phyloP scores from a whole-genome alignment of 2,888 invertebrate genomes.

The Amiota communis region DNA sequence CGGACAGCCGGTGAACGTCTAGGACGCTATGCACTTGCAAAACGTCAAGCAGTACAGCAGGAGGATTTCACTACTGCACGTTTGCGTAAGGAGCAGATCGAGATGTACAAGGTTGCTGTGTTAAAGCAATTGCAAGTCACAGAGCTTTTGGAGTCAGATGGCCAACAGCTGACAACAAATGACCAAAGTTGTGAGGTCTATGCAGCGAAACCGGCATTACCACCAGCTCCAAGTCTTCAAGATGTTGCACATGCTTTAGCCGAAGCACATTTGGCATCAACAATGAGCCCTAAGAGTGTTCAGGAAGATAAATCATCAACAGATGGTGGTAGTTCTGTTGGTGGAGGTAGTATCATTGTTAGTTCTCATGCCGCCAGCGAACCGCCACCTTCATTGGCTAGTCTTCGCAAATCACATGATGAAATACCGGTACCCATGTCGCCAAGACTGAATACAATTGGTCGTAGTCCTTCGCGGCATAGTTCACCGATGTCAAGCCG shows the following conservation, averaged over 20 bases:
- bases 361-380: slow-evolving; percentile 8
- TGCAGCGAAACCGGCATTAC: slow-evolving; percentile 70
- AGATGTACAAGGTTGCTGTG: slow-evolving; percentile 85
- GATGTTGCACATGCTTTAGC: slow-evolving; percentile 72
- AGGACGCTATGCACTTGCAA: slow-evolving; percentile 92
- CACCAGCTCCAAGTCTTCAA: slow-evolving; percentile 72
- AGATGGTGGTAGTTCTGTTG: slow-evolving; percentile 53
- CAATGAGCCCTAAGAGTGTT: slow-evolving; percentile 63
- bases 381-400: slow-evolving; percentile 44
- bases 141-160: slow-evolving; percentile 85
- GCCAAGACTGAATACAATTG: slow-evolving; percentile 64
- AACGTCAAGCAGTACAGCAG: slow-evolving; percentile 90
- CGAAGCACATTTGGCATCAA: slow-evolving; percentile 64
- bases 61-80: slow-evolving; percentile 95
- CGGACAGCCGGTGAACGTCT: slow-evolving; percentile 90
- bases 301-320: slow-evolving; percentile 68
- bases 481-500: slow-evolving; percentile 76
- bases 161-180: slow-evolving; percentile 74
- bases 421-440: slow-evolving; percentile 71
- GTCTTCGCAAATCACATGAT: slow-evolving; percentile 68
- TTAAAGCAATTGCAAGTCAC: slow-evolving; percentile 84
- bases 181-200: slow-evolving; percentile 70
- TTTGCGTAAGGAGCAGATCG: slow-evolving; percentile 90
- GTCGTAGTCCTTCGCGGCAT: slow-evolving; percentile 70
- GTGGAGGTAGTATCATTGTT: slow-evolving; percentile 40